Evolutionary conservation across 2,888 invertebrate genomes (phyloP), one percentile per base, ranked within the genome.

Genomic region (Stenchaetothrips biformis): DNA sequence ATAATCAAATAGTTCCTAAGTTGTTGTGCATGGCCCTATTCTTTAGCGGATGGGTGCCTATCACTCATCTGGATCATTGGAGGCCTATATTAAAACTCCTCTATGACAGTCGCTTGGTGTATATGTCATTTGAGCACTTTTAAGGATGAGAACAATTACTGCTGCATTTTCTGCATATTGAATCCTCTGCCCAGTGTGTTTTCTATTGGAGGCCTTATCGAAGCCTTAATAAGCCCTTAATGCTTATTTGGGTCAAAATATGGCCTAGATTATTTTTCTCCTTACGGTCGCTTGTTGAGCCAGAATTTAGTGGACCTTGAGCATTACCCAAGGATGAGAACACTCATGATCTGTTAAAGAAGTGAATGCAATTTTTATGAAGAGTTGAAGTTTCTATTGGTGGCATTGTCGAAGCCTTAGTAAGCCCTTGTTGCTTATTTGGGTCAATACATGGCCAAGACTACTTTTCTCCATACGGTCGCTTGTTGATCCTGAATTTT

Each of bases 361-460:
- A n/a, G 47, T 6, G 21, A 27, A 81, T 27, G 78, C 53, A 49
- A 80, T 49, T 78, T 78, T 21, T 48, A 18, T 62, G 25, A 62
- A n/a, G 3, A 1, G 59, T 80, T 37, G 49, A 78, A n/a, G 16
- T 4, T 27, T 77, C 16, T n/a, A 81, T 77, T 21, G 27, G 37
- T 59, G 83, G 84, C 83, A 83, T 82, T 82, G 84, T 85, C 85
- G 84, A 84, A 84, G 85, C 83, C 82, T 81, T 81, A n/a, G 81
- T 81, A 80, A 81, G 79, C 79, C 82, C 83, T 83, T 84, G 83
- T 84, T 84, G 83, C 83, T 82, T 84, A 83, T 83, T 83, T 81
- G 84, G 86, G 88, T 89, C 89, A 89, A 88, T 87, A 81, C 84
- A 84, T 82, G 86, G 88, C 89, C 87, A 80, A 89, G 79, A 89